Conservation (phyloP, 2,888 invertebrate species). For the Fragum whitleyi region DNA sequence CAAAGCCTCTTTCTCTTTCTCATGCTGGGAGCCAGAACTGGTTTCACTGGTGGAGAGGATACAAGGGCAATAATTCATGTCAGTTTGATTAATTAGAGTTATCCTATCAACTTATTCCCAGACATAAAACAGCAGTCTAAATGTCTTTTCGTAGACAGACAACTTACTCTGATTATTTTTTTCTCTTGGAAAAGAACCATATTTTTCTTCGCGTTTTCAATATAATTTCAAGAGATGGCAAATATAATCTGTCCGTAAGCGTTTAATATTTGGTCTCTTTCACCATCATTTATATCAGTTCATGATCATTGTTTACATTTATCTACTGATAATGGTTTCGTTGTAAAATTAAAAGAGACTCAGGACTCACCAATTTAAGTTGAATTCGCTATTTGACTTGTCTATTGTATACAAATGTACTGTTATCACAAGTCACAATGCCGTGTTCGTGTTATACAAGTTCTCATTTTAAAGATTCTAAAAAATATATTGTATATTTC, state of each 20-base stretch:
- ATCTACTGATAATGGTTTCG: no score
- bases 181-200: slow-evolving; percentile 1
- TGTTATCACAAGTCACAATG: no score
- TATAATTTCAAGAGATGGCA: neutral
- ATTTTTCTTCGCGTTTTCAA: neutral
- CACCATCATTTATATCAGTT: no score
- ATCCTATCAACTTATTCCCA: slow-evolving; percentile 21
- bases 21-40: slow-evolving; percentile 3
- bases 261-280: neutral
- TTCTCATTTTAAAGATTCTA: no score
- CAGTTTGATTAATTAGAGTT: slow-evolving; percentile 11
- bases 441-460: no score
- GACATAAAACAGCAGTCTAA: slow-evolving; percentile 22
- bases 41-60: neutral
- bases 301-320: no score
- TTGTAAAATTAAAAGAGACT: no score
- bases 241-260: neutral
- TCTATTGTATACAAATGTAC: no score
- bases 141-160: slow-evolving; percentile 12
- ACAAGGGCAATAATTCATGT: slow-evolving; percentile 19
- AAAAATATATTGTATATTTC: no score
- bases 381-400: no score
- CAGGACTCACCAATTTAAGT: no score
- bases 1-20: neutral
- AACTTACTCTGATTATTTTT: slow-evolving; percentile 7